Base-by-base conservation (phyloP, 2,888 invertebrate species). In the Polia nebulosa region DNA sequence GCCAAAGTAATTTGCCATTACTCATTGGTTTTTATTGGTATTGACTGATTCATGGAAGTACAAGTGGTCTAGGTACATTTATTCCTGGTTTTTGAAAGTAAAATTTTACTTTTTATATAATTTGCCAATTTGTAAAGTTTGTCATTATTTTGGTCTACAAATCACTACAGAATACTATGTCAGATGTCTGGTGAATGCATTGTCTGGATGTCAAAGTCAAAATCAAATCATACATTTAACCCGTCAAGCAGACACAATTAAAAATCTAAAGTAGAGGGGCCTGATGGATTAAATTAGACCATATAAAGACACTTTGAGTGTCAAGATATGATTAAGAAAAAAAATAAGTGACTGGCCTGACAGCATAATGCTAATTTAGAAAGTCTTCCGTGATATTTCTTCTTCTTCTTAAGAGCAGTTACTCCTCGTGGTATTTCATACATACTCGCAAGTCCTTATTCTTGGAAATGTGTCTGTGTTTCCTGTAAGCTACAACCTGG, bases 1-100 rank as follows among this genome's bases (percentile, higher is more conserved):
- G 5, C 11, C 27, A 17, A 36, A 29, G 7, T 25, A 25, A 44
- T 44, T 25, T 15, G n/a, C 25, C 7, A 44, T 44, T 41, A 68
- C 9, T 69, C 34, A 41, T 47, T 15, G 11, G 8, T 60, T 71
- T 49, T 25, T 49, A 27, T 32, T 61, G 49, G n/a, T n/a, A 27
- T 25, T 20, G 25, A 32, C 20, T 20, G 13, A 49, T 34, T 27
- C 8, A 34, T 5, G 20, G 20, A 27, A 25, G 32, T 15, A 25
- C 32, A 17, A 20, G 20, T 60, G 0, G 34, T 27, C 25, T 49
- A 15, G 11, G 2, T 55, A 20, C 8, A 29, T 22, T 34, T n/a
- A 25, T 13, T 22, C 7, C n/a, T 61, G 6, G 6, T 34, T 60
- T 25, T 7, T 36, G n/a, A 8, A 44, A 44, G 47, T 27, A 44